Evolutionary conservation across 2,797 vertebrate species (phyloP), one percentile per base, ranked within the genome.

Genomic region (Xiphophorus birchmanni): DNA sequence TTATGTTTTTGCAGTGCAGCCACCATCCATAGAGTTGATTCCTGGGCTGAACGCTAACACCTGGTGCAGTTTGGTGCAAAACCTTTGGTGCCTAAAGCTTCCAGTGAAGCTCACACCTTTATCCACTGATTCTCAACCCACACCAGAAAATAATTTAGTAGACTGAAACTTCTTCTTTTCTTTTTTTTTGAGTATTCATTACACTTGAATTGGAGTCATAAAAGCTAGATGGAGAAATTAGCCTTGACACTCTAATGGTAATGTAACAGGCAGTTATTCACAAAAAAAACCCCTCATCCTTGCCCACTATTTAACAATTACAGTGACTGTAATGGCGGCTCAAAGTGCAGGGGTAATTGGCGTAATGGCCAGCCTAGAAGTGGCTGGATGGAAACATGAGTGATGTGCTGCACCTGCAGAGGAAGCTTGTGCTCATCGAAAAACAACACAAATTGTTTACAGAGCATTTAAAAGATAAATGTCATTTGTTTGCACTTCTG

Each of bases 261-360:
- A 85, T 88, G 63, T 71, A 17, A 84, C 23, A 58, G 60, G 84
- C 73, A 84, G 77, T 67, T 73, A 88, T 81, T 80, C 50, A 90
- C 89, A 87, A 71, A 63, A 58, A 90, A 90, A 87, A 40, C 63
- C 40, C 72, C 74, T 76, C 82, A 89, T 89, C 60, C 42, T 76
- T 56, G 76, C 72, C 73, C 79, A 90, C 83, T 89, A 81, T 86
- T 77, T 87, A 90, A 90, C 82, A 90, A 89, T 91, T 88, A 83
- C 63, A 89, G 56, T 80, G 84, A 83, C 81, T 76, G 74, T 89
- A 90, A 90, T 83, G 80, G 84, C 77, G 80, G 81, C 11, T 2
- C 85, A 85, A 85, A 90, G 84, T 91, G 89, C 84, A 76, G 63
- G 65, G 60, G 82, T 87, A 89, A 91, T 87, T 83, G 79, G 45